Conservation (phyloP, 2,113 vertebrate species). For the Condylura cristata region DNA sequence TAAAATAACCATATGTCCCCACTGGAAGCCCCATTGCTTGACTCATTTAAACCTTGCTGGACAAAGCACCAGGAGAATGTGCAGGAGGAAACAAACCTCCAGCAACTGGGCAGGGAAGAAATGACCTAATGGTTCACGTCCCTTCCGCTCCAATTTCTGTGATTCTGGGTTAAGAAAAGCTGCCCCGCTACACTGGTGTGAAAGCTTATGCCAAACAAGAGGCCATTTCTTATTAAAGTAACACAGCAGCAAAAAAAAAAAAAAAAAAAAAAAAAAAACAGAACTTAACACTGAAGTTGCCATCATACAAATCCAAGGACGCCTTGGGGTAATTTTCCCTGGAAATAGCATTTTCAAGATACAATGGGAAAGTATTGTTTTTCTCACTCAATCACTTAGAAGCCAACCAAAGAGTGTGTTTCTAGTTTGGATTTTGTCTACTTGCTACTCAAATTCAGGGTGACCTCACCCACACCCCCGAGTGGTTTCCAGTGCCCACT, state of each 20-base stretch:
- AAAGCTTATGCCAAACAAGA: conserved; percentile 55
- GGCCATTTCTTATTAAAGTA: conserved; percentile 26
- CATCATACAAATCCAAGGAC: conserved; percentile 31
- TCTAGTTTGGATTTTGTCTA: conserved; percentile 46
- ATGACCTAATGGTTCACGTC: conserved; percentile 69
- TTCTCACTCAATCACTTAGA: conserved; percentile 47
- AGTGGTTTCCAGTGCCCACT: background rate
- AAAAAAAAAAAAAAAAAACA: too few relatives aligned
- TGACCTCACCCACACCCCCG: background rate
- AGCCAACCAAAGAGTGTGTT: background rate
- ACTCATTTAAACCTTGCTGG: conserved; percentile 70
- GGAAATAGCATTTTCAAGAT: conserved; percentile 64
- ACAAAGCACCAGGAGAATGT: conserved; percentile 73
- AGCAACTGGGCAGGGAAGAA: conserved; percentile 56
- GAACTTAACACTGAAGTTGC: conserved; percentile 52
- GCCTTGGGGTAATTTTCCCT: conserved; percentile 28
- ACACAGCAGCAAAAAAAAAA: background rate
- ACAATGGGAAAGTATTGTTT: background rate
- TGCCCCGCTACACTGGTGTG: conserved; percentile 33
- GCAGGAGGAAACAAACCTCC: conserved; percentile 74
- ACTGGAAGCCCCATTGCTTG: conserved; percentile 76
- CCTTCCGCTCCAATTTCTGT: conserved; percentile 57
- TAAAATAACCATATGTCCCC: conserved; percentile 73
- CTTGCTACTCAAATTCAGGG: conserved; percentile 41
- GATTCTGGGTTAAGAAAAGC: conserved; percentile 56